Percentiles rank a stretch among this genome's conserved stretches.
These are phyloP conservation scores for Antennarius striatus DNA, from an alignment of 2,113 vertebrate species.

Conservation along the genomic window DNA sequence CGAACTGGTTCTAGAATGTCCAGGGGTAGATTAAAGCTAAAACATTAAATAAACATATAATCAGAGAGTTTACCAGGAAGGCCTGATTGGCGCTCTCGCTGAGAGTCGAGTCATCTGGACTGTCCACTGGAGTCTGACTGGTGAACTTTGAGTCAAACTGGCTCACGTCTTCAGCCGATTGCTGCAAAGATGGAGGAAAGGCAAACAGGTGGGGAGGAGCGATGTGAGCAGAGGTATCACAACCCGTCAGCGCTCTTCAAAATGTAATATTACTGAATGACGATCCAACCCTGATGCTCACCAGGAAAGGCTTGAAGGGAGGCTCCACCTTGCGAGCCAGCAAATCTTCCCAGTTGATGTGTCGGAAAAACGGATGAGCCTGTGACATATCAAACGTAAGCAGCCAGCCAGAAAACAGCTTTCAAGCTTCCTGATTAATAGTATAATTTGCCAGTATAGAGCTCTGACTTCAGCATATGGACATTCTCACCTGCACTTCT, in stretches of 20 bases:
- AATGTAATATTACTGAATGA: background rate
- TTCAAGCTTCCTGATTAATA: too few species aligned
- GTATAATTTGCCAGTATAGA: too few species aligned
- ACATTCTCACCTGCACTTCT: conserved; percentile 90
- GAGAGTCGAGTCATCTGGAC: conserved; percentile 97
- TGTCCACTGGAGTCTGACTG: conserved; percentile 98
- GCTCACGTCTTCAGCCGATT: conserved; percentile 99
- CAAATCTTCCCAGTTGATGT: conserved; percentile 98
- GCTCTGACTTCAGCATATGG: too few species aligned
- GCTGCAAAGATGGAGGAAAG: conserved; percentile 75
- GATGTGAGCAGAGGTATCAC: conserved; percentile 2
- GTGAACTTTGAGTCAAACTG: conserved; percentile 99
- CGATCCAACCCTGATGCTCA: conserved; percentile 64
- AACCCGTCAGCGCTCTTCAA: background rate
- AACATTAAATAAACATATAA: background rate
- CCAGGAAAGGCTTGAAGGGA: conserved; percentile 96
- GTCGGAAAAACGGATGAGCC: conserved; percentile 96
- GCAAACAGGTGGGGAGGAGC: background rate
- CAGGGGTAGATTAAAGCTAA: background rate
- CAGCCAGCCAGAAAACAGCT: too few species aligned
- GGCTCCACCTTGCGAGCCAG: conserved; percentile 96
- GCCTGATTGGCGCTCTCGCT: conserved; percentile 99
- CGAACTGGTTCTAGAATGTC: background rate
- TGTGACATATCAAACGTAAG: conserved; percentile 48
- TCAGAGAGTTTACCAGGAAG: conserved; percentile 86